Conservation (phyloP, 2,113 vertebrate species). For the Phasianus colchicus region DNA sequence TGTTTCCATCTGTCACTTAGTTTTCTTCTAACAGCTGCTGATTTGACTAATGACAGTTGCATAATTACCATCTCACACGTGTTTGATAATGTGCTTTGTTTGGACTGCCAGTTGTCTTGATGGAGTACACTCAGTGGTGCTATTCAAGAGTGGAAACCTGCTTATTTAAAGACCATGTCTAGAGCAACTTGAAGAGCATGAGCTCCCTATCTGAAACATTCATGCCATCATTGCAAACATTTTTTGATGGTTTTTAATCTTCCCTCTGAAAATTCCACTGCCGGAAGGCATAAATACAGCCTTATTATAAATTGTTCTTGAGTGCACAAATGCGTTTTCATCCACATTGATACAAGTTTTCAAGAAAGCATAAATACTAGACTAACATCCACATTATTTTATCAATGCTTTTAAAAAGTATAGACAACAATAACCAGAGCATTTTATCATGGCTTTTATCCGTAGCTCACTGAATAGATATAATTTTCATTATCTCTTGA, state of each 20-base stretch:
- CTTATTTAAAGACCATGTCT: slow-evolving; percentile 44
- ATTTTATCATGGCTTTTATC: background rate
- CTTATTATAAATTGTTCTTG: background rate
- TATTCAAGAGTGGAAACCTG: slow-evolving; percentile 44
- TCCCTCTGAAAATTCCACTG: background rate
- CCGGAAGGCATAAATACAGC: background rate
- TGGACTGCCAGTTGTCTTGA: slow-evolving; percentile 35
- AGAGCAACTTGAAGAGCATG: background rate
- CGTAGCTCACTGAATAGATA: background rate
- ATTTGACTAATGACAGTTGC: slow-evolving; percentile 53
- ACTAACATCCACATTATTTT: background rate
- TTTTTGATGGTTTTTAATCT: slow-evolving; percentile 10
- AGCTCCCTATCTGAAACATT: background rate
- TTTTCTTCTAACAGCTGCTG: slow-evolving; percentile 51
- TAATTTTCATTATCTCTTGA: background rate
- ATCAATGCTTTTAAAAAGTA: background rate
- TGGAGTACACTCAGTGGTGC: background rate
- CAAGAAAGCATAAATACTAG: background rate
- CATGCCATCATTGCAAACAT: background rate
- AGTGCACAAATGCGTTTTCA: background rate
- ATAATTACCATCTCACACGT: slow-evolving; percentile 46
- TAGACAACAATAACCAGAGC: background rate
- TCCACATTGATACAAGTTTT: background rate
- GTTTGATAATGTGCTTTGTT: slow-evolving; percentile 44
- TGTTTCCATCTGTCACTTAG: slow-evolving; percentile 47